These are phyloP conservation scores for Tribolium castaneum DNA, from an alignment of 1,140 invertebrate genomes.

Conservation along the genomic window DNA sequence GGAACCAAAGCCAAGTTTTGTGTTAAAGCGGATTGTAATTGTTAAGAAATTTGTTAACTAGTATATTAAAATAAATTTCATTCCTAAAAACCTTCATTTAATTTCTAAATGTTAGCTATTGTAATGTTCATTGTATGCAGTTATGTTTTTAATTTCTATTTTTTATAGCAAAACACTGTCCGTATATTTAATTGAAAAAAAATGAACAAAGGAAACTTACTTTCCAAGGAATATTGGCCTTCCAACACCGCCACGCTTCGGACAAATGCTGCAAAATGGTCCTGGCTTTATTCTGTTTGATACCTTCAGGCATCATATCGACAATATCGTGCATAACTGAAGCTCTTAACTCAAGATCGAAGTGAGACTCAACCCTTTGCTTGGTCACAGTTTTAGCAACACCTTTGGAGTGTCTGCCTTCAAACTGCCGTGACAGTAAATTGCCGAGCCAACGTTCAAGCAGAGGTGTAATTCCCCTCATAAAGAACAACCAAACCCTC, in stretches of 20 bases:
- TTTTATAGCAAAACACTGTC: too few relatives aligned
- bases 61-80: too few relatives aligned
- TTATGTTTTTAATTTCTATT: too few relatives aligned
- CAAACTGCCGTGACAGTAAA: constrained; percentile 97
- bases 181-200: too few relatives aligned
- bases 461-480: constrained; percentile 98
- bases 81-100: too few relatives aligned
- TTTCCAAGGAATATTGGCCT: constrained; percentile 99
- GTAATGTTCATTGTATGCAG: too few relatives aligned
- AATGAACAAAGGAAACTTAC: constrained; percentile 62
- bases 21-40: too few relatives aligned
- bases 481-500: constrained; percentile 99
- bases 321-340: constrained; percentile 99
- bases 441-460: constrained; percentile 99
- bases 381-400: constrained; percentile 99
- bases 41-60: too few relatives aligned
- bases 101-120: too few relatives aligned
- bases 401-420: constrained; percentile 98
- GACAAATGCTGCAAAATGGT: constrained; percentile 99
- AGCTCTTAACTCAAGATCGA: constrained; percentile 97
- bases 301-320: constrained; percentile 99
- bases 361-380: constrained; percentile 99
- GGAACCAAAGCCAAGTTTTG: too few relatives aligned
- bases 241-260: constrained; percentile 99
- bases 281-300: constrained; percentile 99